Evolutionary conservation across 2,888 invertebrate genomes (phyloP).

Genomic region (Holacanthella duospinosa): DNA sequence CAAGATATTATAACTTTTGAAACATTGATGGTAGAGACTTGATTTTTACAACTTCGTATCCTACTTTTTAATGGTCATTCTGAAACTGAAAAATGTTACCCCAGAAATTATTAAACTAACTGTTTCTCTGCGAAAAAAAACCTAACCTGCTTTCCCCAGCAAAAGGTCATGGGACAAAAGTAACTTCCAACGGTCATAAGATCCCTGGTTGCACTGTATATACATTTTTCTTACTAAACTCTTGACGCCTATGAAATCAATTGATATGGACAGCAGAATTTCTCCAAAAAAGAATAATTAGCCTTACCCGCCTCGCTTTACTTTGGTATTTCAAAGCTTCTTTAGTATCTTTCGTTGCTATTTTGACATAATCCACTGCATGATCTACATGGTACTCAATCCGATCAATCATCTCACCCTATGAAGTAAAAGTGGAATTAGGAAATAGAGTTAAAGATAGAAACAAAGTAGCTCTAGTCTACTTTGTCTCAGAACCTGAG

Average conservation of each 20-base stretch:
- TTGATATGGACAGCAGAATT: not conserved
- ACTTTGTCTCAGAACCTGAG: not conserved
- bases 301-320: constrained; percentile 97
- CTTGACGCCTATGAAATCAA: not conserved
- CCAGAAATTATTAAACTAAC: too few species aligned
- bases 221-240: too few species aligned
- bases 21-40: too few species aligned
- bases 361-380: constrained; percentile 99
- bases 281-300: not conserved
- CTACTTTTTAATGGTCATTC: too few species aligned
- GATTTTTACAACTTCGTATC: too few species aligned
- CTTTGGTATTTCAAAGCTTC: constrained; percentile 99
- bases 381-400: constrained; percentile 99
- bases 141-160: too few species aligned
- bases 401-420: constrained; percentile 99
- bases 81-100: too few species aligned
- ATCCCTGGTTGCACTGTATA: too few species aligned
- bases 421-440: constrained; percentile 39
- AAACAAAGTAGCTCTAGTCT: not conserved
- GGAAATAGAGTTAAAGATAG: not conserved
- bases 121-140: too few species aligned
- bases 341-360: constrained; percentile 99
- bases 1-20: too few species aligned
- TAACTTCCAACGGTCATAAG: too few species aligned
- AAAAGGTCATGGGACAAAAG: too few species aligned